phyloP scores from a whole-genome alignment of 2,888 invertebrate species.

The Actias luna region DNA sequence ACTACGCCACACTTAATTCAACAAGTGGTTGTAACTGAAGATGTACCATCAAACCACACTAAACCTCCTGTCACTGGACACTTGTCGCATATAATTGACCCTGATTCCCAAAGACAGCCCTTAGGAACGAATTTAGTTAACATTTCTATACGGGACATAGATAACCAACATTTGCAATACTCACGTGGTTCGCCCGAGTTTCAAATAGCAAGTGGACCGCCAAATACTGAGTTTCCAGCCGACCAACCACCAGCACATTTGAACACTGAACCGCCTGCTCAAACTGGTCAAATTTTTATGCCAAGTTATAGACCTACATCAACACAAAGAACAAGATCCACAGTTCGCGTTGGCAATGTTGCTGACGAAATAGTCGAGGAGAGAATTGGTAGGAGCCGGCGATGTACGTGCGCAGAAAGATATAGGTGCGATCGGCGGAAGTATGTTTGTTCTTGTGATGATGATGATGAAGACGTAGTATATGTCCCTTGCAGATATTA shows the following conservation, averaged over 20 bases:
- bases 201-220: neutral
- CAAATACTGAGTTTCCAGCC: neutral
- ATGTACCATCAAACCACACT: neutral
- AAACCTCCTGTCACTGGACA: neutral
- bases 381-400: neutral
- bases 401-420: neutral
- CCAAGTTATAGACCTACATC: neutral
- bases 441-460: conserved; percentile 26
- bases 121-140: neutral
- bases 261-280: neutral
- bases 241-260: neutral
- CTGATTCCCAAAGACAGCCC: neutral
- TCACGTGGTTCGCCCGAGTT: neutral
- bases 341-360: neutral
- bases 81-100: neutral
- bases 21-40: neutral
- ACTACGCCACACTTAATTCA: neutral
- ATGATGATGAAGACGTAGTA: conserved; percentile 37
- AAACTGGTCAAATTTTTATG: neutral
- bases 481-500: conserved; percentile 25
- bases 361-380: neutral
- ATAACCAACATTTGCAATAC: neutral
- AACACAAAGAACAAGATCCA: neutral
- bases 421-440: neutral
- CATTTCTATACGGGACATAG: neutral